A percentile compares a stretch with the other conserved stretches of the same genome.
These are phyloP conservation scores for Vulpes ferrilata DNA, from an alignment of 2,113 vertebrate species.

Conservation along the genomic window DNA sequence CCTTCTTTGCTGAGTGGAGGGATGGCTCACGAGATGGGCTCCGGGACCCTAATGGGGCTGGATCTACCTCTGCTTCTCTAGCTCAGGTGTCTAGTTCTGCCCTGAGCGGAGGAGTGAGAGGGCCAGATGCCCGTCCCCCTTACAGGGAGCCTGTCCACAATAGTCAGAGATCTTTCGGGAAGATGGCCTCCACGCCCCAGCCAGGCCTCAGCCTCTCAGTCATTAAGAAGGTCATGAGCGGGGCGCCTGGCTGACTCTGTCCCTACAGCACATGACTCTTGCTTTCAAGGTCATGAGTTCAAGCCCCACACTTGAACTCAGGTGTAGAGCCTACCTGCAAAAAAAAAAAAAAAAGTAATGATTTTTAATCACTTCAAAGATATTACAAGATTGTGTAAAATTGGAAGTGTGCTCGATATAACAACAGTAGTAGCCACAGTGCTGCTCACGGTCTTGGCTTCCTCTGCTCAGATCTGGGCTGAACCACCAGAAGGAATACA, in stretches of 20 bases:
- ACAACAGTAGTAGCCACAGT: accelerated
- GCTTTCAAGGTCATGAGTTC: neutral
- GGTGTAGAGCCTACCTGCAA: neutral
- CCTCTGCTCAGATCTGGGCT: neutral
- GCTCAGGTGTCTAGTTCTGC: neutral
- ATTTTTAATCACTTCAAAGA: neutral
- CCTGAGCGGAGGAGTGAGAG: neutral
- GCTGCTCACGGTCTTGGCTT: accelerated
- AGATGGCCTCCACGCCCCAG: neutral
- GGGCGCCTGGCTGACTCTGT: accelerated
- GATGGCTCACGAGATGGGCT: neutral
- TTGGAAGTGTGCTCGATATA: accelerated
- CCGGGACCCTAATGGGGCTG: neutral
- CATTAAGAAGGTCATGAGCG: neutral
- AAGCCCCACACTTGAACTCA: neutral
- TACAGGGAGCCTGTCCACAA: accelerated
- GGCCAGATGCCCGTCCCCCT: neutral
- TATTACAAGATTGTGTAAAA: neutral
- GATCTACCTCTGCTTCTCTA: neutral
- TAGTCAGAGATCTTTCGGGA: neutral
- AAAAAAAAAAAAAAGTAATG: neutral
- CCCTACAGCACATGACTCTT: neutral
- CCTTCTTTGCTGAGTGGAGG: neutral
- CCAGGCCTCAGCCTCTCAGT: neutral
- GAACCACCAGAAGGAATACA: neutral